These are phyloP conservation scores for Spheniscus mendiculus DNA, from an alignment of 2,113 vertebrate species.

Conservation along the genomic window DNA sequence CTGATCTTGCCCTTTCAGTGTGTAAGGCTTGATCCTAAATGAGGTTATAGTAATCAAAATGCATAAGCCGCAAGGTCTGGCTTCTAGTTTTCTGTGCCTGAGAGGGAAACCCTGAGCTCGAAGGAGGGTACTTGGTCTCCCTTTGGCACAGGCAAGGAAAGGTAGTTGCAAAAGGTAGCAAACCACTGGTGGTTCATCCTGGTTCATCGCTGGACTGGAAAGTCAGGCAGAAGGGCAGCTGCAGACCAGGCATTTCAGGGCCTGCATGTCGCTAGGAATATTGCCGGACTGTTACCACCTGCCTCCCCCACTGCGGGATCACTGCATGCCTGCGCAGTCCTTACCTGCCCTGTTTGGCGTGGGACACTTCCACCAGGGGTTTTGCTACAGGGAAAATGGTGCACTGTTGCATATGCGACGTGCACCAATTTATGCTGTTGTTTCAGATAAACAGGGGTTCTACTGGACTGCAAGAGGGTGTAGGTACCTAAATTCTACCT, in stretches of 20 bases:
- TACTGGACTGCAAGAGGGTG: neutral
- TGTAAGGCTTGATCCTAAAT: neutral
- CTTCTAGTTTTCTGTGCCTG: neutral
- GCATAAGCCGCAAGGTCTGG: neutral
- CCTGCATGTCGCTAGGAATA: neutral
- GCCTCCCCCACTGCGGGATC: rapidly evolving
- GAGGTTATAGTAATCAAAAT: neutral
- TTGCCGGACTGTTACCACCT: no score
- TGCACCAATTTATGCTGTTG: neutral
- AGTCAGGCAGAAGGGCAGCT: neutral
- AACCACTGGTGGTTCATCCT: neutral
- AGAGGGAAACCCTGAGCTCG: rapidly evolving
- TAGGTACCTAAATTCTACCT: neutral
- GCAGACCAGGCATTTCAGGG: neutral
- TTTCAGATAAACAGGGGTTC: neutral
- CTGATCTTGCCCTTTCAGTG: neutral
- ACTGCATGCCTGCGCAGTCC: rapidly evolving
- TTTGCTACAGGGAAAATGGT: neutral
- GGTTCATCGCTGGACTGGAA: neutral
- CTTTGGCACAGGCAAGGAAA: neutral
- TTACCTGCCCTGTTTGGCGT: rapidly evolving
- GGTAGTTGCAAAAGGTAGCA: neutral
- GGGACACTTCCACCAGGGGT: neutral
- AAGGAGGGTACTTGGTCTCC: rapidly evolving
- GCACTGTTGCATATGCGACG: rapidly evolving